phyloP scores from a whole-genome alignment of 2,797 vertebrate species.

The Taenioides sp. region DNA sequence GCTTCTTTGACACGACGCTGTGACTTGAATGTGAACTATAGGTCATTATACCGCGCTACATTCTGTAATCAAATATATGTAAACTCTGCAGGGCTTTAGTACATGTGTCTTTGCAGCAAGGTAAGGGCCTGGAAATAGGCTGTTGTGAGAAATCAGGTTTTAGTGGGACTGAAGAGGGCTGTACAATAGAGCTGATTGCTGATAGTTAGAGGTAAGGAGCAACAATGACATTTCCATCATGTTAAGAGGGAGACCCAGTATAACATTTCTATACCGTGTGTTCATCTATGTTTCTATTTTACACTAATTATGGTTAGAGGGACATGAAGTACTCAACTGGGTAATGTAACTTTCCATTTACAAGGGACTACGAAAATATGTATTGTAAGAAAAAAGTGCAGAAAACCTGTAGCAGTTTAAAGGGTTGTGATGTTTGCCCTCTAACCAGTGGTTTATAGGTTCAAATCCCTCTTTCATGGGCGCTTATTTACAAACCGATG shows the following conservation, averaged over 20 bases:
- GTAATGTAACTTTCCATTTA: neutral
- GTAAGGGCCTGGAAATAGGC: conserved; percentile 50
- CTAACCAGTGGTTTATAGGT: too few species aligned
- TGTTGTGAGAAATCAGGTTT: conserved; percentile 48
- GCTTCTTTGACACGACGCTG: conserved; percentile 18
- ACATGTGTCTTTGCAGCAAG: conserved; percentile 48
- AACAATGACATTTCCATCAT: conserved; percentile 33
- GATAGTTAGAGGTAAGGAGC: conserved; percentile 33
- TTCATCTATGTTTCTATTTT: conserved; percentile 30
- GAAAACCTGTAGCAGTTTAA: too few species aligned
- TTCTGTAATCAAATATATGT: conserved; percentile 63
- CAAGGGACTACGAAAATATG: too few species aligned
- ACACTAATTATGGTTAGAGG: neutral
- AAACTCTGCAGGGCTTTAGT: conserved; percentile 41
- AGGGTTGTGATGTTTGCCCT: too few species aligned
- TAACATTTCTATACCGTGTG: conserved; percentile 31
- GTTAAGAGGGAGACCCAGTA: neutral
- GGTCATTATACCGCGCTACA: neutral
- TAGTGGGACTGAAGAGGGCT: conserved; percentile 27
- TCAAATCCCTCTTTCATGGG: too few species aligned
- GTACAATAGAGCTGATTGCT: conserved; percentile 42
- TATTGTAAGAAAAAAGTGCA: too few species aligned
- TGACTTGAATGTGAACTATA: conserved; percentile 29
- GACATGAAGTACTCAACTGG: neutral
- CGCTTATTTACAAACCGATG: too few species aligned